phyloP scores from a whole-genome alignment of 2,888 invertebrate species.

The Clostera curtula region DNA sequence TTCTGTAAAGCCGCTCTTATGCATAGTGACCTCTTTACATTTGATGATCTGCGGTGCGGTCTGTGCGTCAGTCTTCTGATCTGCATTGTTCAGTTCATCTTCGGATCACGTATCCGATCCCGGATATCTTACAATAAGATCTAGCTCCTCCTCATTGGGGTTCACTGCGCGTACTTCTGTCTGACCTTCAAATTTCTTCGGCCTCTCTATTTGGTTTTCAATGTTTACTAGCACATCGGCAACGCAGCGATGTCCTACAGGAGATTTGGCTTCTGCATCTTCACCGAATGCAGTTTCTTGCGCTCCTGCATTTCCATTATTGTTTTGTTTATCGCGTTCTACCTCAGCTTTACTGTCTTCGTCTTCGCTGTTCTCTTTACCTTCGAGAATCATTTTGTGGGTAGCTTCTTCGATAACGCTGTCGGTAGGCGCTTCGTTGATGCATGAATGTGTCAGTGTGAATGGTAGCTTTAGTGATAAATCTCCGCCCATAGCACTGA shows the following conservation, averaged over 20 bases:
- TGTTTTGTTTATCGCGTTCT: constrained; percentile 54
- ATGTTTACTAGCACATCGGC: constrained; percentile 65
- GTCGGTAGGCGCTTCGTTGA: constrained; percentile 76
- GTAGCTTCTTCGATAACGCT: constrained; percentile 68
- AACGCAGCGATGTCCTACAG: constrained; percentile 50
- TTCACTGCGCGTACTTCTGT: constrained; percentile 50
- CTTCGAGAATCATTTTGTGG: constrained; percentile 64
- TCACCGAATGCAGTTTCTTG: constrained; percentile 35
- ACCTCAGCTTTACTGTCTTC: constrained; percentile 51
- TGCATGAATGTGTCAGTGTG: constrained; percentile 83
- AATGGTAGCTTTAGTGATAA: constrained; percentile 87
- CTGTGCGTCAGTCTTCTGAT: constrained; percentile 51
- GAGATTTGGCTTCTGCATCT: constrained; percentile 45
- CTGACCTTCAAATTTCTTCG: constrained; percentile 52
- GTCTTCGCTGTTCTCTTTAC: constrained; percentile 61
- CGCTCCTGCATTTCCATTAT: constrained; percentile 38
- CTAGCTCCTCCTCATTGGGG: constrained; percentile 59
- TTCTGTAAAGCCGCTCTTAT: constrained; percentile 59
- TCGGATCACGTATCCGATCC: constrained; percentile 73
- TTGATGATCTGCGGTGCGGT: constrained; percentile 31
- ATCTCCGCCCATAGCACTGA: constrained; percentile 88
- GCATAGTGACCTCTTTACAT: constrained; percentile 49
- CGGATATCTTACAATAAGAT: constrained; percentile 65
- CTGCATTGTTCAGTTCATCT: constrained; percentile 38
- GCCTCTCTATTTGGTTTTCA: constrained; percentile 58